Conservation (phyloP, 2,888 invertebrate genomes). For the Seira ritae region DNA sequence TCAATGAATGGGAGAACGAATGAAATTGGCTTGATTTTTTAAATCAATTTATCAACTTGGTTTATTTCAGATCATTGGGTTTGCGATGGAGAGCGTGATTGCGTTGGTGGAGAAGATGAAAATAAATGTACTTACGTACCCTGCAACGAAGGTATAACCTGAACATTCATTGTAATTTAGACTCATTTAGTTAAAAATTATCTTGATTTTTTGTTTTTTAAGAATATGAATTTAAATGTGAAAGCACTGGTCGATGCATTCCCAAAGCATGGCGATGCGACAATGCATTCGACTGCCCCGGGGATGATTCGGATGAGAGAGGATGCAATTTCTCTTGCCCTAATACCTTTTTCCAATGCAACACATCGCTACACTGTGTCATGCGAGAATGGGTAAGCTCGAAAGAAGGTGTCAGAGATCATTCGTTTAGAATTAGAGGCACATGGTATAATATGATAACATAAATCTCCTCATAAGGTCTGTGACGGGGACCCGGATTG, state of each 20-base stretch:
- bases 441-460: too few relatives aligned
- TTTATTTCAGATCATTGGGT: slow-evolving; percentile 46
- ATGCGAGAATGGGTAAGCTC: slow-evolving; percentile 65
- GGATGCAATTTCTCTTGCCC: slow-evolving; percentile 69
- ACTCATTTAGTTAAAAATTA: too few relatives aligned
- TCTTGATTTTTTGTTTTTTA: slow-evolving; percentile 9
- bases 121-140: slow-evolving; percentile 46
- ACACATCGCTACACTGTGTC: slow-evolving; percentile 32
- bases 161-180: background rate
- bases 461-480: slow-evolving; percentile 73
- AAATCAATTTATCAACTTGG: background rate
- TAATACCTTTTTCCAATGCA: slow-evolving; percentile 60
- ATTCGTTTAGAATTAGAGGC: too few relatives aligned
- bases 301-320: slow-evolving; percentile 77
- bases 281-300: slow-evolving; percentile 69
- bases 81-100: slow-evolving; percentile 51
- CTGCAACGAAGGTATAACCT: slow-evolving; percentile 60
- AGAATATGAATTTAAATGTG: slow-evolving; percentile 75
- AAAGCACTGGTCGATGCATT: slow-evolving; percentile 75
- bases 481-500: slow-evolving; percentile 79
- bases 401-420: too few relatives aligned
- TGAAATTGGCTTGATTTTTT: background rate
- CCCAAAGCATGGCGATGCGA: slow-evolving; percentile 77
- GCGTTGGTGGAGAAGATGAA: slow-evolving; percentile 57
- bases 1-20: too few relatives aligned